These are phyloP conservation scores for Ahaetulla prasina DNA, from an alignment of 2,113 vertebrate species.

Conservation along the genomic window DNA sequence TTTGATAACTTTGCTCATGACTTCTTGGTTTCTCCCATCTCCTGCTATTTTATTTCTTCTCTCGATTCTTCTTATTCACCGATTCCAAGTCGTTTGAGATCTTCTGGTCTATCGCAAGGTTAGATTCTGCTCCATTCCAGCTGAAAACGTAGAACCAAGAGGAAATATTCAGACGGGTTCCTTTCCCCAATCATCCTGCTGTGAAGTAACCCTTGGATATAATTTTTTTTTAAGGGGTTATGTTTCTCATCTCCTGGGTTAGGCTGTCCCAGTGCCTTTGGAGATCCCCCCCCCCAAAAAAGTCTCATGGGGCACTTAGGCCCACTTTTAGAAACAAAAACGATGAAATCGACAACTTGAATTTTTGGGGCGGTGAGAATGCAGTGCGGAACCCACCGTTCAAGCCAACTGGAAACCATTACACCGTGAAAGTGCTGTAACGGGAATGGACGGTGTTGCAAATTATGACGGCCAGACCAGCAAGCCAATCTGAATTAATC, in stretches of 20 bases:
- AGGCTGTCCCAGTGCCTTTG: background rate
- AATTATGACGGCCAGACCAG: background rate
- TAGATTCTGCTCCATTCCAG: background rate
- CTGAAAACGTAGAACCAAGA: rapidly evolving
- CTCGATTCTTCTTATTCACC: background rate
- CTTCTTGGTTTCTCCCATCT: background rate
- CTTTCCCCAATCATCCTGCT: background rate
- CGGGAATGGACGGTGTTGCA: background rate
- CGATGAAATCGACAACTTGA: background rate
- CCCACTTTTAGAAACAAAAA: background rate
- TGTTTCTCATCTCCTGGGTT: background rate
- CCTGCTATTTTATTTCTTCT: background rate
- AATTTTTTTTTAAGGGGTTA: background rate
- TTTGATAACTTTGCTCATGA: background rate
- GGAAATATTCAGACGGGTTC: rapidly evolving
- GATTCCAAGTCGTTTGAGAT: background rate
- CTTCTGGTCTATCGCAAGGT: background rate
- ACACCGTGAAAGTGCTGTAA: background rate
- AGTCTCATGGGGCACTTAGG: background rate
- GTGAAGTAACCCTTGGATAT: background rate
- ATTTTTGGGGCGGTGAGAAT: background rate
- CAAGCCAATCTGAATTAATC: background rate
- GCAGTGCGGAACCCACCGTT: background rate
- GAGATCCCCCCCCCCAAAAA: no score
- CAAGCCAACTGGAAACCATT: background rate